Base-by-base conservation (phyloP, 2,113 vertebrate genomes). In the Hypocryptadius cinnamomeus region DNA sequence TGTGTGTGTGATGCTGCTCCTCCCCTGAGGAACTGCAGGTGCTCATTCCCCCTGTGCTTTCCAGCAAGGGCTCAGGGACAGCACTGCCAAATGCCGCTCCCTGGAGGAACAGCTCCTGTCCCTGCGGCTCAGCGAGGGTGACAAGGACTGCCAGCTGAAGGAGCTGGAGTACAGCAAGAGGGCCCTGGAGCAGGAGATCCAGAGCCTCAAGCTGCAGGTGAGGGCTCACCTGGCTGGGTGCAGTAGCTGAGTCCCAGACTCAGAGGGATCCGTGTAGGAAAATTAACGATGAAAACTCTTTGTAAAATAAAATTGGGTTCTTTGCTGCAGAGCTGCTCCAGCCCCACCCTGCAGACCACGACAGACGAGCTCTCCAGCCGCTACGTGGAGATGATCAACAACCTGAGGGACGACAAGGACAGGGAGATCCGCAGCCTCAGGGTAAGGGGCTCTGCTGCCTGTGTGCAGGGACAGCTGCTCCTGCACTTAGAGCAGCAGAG, bases 151-250 rank as follows among this genome's bases (percentile, higher is more conserved):
- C 90, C 98, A 97, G 90, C 40, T 99, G 8, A 99, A 98, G 93
- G 99, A 99, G 73, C 77, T 98, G 93, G 98, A 99, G 89, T 99
- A 98, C 35, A 93, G 97, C 90, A 97, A 98, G 91, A 97, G 95
- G 11, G 97, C 98, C 47, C 65, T 99, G 97, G 98, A 99, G 96
- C 98, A 99, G 82, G 99, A 99, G 96, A 98, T 99, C 57, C 98
- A 98, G 88, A 97, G 98, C 92, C 98, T 99, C 12, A 96, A 97
- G 56, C 97, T 98, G 30, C 99, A 99, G 98, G 99, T 99, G 94
- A 40, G 3, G 30, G 14, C 39, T 65, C 30, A 0, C 44, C 23
- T 11, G 39, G 24, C 20, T 16, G 8, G 13, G 30, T 18, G 31
- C 73, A 31, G 7, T 0, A 35, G 88, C 60, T 15, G 31, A 15